Percentiles rank a stretch among this genome's conserved stretches.
Evolutionary conservation across 2,113 vertebrate genomes (phyloP).

Genomic region (Gadus macrocephalus): DNA sequence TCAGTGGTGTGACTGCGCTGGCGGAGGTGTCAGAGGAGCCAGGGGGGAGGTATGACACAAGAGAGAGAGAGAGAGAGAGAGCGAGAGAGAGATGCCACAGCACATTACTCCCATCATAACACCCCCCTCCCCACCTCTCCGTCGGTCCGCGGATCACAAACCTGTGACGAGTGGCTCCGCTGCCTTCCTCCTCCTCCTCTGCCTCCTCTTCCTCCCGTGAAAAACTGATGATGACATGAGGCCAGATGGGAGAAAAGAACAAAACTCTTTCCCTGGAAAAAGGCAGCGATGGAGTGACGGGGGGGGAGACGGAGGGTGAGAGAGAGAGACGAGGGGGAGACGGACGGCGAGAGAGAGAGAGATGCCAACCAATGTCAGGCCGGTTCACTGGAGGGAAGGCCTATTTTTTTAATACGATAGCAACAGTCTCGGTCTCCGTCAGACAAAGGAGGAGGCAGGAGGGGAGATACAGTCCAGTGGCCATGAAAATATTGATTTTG

Average conservation of each 20-base stretch:
- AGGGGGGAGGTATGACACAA: constrained; percentile 15
- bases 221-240: constrained; percentile 54
- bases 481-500: constrained; percentile 68
- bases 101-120: constrained; percentile 43
- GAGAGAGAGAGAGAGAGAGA: too few relatives aligned
- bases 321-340: too few relatives aligned
- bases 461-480: constrained; percentile 48
- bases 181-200: not conserved
- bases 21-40: too few relatives aligned
- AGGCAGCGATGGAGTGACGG: not conserved
- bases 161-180: constrained; percentile 33
- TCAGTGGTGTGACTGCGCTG: too few relatives aligned
- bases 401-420: constrained; percentile 42
- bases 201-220: constrained; percentile 14
- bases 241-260: constrained; percentile 43
- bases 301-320: not conserved
- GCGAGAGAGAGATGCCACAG: constrained; percentile 14
- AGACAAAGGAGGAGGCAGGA: constrained; percentile 32
- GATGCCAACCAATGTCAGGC: constrained; percentile 39
- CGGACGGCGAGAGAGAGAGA: not conserved
- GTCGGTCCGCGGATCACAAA: constrained; percentile 34
- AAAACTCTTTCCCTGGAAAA: constrained; percentile 35
- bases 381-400: constrained; percentile 50
- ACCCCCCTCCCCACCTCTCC: constrained; percentile 9
- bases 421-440: constrained; percentile 37